Conservation (phyloP, 2,888 invertebrate species). For the Heliconius erato region DNA sequence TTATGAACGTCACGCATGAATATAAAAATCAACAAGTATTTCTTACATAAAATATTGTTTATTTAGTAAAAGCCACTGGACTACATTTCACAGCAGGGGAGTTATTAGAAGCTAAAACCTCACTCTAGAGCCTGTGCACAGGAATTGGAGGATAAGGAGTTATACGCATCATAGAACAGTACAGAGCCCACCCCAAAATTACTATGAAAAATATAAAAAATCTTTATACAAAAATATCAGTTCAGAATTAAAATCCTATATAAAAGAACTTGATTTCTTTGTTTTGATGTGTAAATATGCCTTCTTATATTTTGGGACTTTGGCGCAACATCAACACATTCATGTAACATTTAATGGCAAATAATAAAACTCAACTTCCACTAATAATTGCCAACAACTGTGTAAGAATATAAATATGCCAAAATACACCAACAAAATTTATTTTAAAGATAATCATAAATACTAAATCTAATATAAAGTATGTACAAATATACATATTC, state of each 20-base stretch:
- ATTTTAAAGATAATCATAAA: neutral
- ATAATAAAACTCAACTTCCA: slow-evolving; percentile 29
- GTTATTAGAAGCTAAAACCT: too few relatives aligned
- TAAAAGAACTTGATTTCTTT: slow-evolving; percentile 5
- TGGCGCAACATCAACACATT: slow-evolving; percentile 34
- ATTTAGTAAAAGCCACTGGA: too few relatives aligned
- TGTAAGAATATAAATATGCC: slow-evolving; percentile 12
- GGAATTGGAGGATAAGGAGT: too few relatives aligned
- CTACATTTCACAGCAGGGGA: too few relatives aligned
- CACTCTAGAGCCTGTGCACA: too few relatives aligned
- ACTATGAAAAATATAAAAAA: too few relatives aligned
- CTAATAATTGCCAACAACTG: slow-evolving; percentile 29
- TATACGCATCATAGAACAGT: too few relatives aligned
- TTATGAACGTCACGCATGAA: neutral
- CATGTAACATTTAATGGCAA: slow-evolving; percentile 21
- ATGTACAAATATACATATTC: neutral
- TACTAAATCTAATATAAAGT: neutral
- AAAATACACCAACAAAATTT: neutral
- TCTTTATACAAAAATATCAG: too few relatives aligned
- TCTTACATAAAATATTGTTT: too few relatives aligned
- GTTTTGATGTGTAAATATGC: slow-evolving; percentile 1
- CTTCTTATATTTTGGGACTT: slow-evolving; percentile 28
- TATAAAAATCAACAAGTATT: neutral
- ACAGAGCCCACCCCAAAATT: too few relatives aligned
- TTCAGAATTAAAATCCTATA: neutral